phyloP scores from a whole-genome alignment of 2,888 invertebrate genomes.

The Macrosiphum euphorbiae region DNA sequence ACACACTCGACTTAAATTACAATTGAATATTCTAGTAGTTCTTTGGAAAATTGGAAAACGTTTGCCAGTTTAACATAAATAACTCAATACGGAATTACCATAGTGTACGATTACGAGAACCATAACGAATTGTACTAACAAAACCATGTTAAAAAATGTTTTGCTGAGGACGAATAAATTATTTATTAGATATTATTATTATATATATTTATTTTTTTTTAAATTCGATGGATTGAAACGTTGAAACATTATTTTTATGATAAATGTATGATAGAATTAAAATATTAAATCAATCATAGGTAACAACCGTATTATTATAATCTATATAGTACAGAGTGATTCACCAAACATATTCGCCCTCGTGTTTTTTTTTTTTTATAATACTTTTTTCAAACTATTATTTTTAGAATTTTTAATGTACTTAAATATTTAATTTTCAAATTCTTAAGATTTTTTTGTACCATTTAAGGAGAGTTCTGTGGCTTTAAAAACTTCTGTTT shows the following conservation, averaged over 20 bases:
- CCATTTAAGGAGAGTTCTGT: background rate
- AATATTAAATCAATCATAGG: background rate
- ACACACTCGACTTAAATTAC: slow-evolving; percentile 34
- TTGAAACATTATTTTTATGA: background rate
- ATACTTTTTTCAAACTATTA: background rate
- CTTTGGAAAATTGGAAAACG: slow-evolving; percentile 51
- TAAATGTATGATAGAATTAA: background rate
- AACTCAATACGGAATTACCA: slow-evolving; percentile 30
- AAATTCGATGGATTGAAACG: background rate
- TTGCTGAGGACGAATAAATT: background rate
- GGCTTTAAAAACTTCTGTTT: background rate
- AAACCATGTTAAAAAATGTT: background rate
- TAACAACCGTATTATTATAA: background rate
- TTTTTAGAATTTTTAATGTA: background rate
- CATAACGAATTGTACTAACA: background rate
- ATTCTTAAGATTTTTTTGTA: background rate
- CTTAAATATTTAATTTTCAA: background rate
- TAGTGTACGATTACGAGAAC: background rate
- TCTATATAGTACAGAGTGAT: background rate
- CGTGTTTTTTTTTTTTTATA: background rate
- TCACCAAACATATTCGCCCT: background rate
- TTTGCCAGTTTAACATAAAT: slow-evolving; percentile 44
- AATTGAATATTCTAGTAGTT: slow-evolving; percentile 46
- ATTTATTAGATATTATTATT: background rate
- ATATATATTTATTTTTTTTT: background rate